Evolutionary conservation across 2,113 vertebrate species (phyloP), one percentile per base, ranked within the genome.

Genomic region (Notothenia rossii): DNA sequence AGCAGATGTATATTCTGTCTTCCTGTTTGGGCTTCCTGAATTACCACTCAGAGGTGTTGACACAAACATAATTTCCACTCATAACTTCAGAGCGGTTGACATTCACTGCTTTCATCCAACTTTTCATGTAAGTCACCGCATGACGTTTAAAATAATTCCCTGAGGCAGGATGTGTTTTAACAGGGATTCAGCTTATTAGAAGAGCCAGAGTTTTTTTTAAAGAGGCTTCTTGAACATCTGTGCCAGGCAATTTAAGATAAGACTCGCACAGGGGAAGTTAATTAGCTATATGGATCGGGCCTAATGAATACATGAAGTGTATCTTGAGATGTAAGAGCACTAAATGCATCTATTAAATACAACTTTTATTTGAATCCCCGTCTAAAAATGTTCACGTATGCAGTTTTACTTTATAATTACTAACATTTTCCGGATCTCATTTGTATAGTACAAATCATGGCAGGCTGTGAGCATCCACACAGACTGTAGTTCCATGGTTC

Each of bases 151-250:
- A 40, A 73, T 50, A 56, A 71, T 36, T 74, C 79, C 72, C 82
- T 12, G 11, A 84, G 68, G 84, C 65, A 83, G 59, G 56, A 71
- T 17, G 46, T 46, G 62, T 14, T 66, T 59, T 86, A 81, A 77
- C 55, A 82, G n/a, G 59, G 62, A 73, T 63, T 87, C 72, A 58
- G 49, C 79, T 84, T 84, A 81, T 81, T 84, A 86, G 81, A 81
- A 77, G 76, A 54, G 59, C 1, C 25, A 36, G 50, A 61, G 64
- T 84, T 88, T 89, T 88, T 89, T 60, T 83, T 75, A 81, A 81
- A 91, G 86, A 87, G 81, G 72, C 73, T 85, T 71, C 81, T 82
- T 79, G 72, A 92, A 92, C 92, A 93, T 92, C 91, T 92, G 92
- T 84, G 88, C 84, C 64, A 84, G 76, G 88, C 90, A 91, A 85